Evolutionary conservation across 1,140 invertebrate genomes (phyloP).

Genomic region (Pachypeltis micranthus): DNA sequence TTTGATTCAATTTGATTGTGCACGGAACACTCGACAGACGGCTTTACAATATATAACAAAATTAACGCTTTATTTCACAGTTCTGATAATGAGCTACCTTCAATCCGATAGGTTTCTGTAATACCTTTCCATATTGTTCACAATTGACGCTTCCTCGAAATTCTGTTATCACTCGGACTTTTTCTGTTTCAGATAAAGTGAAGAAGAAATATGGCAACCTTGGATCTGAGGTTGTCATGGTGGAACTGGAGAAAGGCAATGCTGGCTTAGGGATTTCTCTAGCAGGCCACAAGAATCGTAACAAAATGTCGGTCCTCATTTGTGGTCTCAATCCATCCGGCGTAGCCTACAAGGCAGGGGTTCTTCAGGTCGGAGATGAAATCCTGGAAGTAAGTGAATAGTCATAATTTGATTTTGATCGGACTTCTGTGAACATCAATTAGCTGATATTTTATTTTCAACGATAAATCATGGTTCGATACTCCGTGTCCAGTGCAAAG

Average conservation of each 20-base stretch:
- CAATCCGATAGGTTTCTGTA: no score
- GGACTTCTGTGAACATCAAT: no score
- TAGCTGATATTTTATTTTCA: no score
- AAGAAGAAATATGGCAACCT: constrained; percentile 79
- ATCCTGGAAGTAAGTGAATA: constrained; percentile 71
- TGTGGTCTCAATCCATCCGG: constrained; percentile 88
- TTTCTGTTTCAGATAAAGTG: constrained; percentile 62
- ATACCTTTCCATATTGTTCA: no score
- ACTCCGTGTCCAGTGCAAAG: no score
- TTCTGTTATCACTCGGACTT: background rate
- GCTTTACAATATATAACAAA: no score
- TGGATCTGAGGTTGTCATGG: constrained; percentile 51
- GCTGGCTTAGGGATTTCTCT: constrained; percentile 76
- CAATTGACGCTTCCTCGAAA: background rate
- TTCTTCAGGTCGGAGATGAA: constrained; percentile 85
- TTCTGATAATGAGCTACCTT: no score
- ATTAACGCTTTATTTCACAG: no score
- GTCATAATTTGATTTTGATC: no score
- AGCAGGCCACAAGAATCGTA: constrained; percentile 86
- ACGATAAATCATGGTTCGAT: no score
- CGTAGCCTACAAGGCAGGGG: constrained; percentile 56
- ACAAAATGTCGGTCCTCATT: constrained; percentile 91
- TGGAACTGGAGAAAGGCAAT: constrained; percentile 53
- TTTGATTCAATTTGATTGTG: no score
- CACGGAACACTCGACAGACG: no score